Base-by-base conservation (phyloP, 2,888 invertebrate genomes). In the Formica aserva region DNA sequence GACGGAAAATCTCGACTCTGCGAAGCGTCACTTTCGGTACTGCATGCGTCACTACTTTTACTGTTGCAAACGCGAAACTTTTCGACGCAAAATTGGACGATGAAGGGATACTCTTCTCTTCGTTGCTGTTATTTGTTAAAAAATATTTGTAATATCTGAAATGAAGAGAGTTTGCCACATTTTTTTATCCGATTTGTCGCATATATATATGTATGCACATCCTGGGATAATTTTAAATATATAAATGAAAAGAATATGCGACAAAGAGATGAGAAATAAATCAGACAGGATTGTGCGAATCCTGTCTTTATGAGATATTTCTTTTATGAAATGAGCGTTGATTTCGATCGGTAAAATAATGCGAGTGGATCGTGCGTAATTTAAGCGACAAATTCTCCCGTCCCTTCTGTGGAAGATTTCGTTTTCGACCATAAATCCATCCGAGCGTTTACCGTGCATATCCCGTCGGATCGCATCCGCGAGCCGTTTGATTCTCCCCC, bases 351-450 rank as follows among this genome's bases (percentile, higher is more conserved):
- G 18, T 26, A 22, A 60, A 71, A 80, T 63, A 41, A 41, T 72
- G 32, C 45, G 18, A 72, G 45, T 41, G 57, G 6, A 57, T 32
- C 22, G 29, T 26, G 41, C 26, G 57, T 60, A 60, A 60, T 72
- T 41, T 72, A 80, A 8, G 22, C 22, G 60, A n/a, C 57, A 60
- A 72, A 45, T 60, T 18, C 57, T n/a, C 55, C 55, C 11, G 41
- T 57, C 57, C 57, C 32, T 60, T 45, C 29, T 32, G 52, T 18
- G 60, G 15, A 60, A 78, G 78, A 11, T 72, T 60, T 72, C 72
- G 60, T 72, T 80, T 72, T 72, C 45, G 60, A 22, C 45, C 35
- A 60, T 72, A 80, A 80, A 80, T 80, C 72, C 72, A 35, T 72
- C 60, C 45, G 48, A 45, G 72, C 60, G 26, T 80, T 45, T 35